phyloP scores from a whole-genome alignment of 2,888 invertebrate genomes.

The Entomobrya multifasciata region DNA sequence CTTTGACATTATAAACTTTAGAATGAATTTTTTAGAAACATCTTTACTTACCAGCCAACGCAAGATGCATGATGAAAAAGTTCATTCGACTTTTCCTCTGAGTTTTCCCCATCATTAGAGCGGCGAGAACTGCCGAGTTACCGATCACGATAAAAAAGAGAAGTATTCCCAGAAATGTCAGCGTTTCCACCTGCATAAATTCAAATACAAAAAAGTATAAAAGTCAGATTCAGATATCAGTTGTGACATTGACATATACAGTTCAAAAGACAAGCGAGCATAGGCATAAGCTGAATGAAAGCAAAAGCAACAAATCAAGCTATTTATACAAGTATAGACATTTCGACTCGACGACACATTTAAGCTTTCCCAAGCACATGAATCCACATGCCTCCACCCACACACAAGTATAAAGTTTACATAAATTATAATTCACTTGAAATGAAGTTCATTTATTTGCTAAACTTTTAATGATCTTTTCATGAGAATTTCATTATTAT shows the following conservation, averaged over 20 bases:
- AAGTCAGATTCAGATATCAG: neutral
- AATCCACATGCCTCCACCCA: no score
- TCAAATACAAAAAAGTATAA: neutral
- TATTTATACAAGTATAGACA: no score
- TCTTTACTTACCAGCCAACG: constrained; percentile 89
- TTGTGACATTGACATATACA: neutral
- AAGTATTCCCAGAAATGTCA: constrained; percentile 92
- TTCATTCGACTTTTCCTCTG: constrained; percentile 94
- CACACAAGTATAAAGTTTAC: no score
- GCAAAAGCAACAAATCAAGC: no score
- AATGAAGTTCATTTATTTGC: no score
- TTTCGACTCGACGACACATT: no score
- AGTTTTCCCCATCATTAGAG: constrained; percentile 90
- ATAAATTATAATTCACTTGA: no score
- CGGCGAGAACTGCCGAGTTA: constrained; percentile 92
- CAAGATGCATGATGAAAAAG: constrained; percentile 96
- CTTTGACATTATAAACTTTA: neutral
- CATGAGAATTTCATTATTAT: no score
- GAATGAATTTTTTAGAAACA: neutral
- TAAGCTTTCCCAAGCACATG: no score
- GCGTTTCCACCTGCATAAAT: constrained; percentile 88
- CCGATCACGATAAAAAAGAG: constrained; percentile 92
- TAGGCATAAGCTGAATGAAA: no score
- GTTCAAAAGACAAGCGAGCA: no score
- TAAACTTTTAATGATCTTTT: no score